phyloP scores from a whole-genome alignment of 2,797 vertebrate genomes.

The Diglossa cyanea region DNA sequence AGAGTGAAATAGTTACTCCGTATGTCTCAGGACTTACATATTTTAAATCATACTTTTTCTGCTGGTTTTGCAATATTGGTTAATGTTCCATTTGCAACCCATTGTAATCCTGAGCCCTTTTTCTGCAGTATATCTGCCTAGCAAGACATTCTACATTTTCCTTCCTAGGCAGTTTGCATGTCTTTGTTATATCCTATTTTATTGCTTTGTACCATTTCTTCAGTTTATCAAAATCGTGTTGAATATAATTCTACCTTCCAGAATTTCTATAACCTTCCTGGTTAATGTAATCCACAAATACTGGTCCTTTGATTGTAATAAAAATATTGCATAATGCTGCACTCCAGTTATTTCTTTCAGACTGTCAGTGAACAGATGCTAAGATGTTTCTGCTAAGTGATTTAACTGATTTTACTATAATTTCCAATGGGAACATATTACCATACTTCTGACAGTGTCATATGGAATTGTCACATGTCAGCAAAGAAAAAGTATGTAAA shows the following conservation, averaged over 20 bases:
- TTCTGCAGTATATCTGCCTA: not conserved
- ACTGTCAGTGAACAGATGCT: not conserved
- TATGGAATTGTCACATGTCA: not conserved
- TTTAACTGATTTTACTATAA: not conserved
- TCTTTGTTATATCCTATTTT: not conserved
- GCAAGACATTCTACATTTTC: not conserved
- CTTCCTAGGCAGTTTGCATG: not conserved
- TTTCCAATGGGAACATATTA: not conserved
- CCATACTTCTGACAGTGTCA: not conserved
- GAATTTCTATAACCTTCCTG: not conserved
- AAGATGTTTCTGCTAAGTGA: not conserved
- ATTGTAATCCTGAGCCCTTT: not conserved
- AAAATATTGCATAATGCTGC: not conserved
- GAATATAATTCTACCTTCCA: not conserved
- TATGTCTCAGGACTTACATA: not conserved
- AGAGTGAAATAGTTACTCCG: not conserved
- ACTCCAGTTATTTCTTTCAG: not conserved
- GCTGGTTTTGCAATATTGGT: conserved; percentile 1
- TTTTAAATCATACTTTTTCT: conserved; percentile 14
- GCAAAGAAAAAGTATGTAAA: not conserved
- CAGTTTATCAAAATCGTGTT: not conserved
- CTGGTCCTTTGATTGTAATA: not conserved
- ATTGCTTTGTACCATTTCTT: not conserved
- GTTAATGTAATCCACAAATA: not conserved
- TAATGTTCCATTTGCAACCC: not conserved